Percentiles rank a stretch among this genome's conserved stretches.
Conservation (phyloP, 2,888 invertebrate genomes). For the Chymomyza caudatula region DNA sequence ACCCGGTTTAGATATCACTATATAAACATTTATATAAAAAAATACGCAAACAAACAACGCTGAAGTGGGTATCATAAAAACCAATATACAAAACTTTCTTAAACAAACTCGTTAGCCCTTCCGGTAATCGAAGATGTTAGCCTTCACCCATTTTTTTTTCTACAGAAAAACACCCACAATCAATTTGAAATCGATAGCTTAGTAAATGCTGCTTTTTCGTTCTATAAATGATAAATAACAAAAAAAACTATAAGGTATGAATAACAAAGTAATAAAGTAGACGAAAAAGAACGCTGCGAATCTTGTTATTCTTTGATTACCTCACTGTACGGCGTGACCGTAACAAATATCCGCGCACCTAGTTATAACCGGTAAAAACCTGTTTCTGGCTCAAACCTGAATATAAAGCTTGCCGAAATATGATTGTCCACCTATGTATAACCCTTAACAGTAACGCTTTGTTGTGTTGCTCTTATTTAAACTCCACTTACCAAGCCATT, state of each 20-base stretch:
- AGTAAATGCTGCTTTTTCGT: not conserved
- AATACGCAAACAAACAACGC: no score
- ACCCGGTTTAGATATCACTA: no score
- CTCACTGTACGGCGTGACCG: not conserved
- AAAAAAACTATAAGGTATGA: not conserved
- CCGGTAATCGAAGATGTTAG: not conserved
- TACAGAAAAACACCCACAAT: not conserved
- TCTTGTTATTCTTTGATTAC: not conserved
- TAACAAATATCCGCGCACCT: not conserved
- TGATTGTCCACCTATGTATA: not conserved
- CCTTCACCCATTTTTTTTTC: not conserved
- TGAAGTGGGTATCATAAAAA: no score
- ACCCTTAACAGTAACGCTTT: not conserved
- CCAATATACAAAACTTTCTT: no score
- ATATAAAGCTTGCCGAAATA: conserved; percentile 3
- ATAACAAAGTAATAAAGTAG: no score
- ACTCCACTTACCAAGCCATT: conserved; percentile 87
- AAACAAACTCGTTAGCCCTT: no score
- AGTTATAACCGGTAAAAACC: not conserved
- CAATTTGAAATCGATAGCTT: not conserved
- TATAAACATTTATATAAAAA: no score
- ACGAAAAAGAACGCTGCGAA: not conserved
- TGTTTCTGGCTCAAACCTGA: not conserved
- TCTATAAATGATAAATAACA: not conserved
- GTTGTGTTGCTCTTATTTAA: no score